Conservation (phyloP, 2,888 invertebrate genomes). For the Adineta ricciae region DNA sequence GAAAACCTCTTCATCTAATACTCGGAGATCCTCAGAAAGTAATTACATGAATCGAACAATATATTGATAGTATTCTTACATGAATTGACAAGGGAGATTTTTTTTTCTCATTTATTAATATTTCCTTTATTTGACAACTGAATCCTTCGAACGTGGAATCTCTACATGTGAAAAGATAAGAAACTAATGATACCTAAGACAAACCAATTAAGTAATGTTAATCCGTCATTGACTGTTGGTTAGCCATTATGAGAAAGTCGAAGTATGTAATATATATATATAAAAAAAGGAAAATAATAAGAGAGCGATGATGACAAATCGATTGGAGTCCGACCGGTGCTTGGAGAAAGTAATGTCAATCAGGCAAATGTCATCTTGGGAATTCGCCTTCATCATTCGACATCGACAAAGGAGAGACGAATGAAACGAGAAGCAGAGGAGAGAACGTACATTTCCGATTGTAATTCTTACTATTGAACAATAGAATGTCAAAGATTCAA, state of each 20-base stretch:
- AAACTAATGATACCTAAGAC: too few species aligned
- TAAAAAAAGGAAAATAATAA: neutral
- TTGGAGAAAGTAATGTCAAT: neutral
- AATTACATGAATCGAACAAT: too few species aligned
- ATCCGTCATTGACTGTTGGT: neutral
- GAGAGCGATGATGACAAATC: neutral
- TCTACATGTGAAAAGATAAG: too few species aligned
- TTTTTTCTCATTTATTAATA: too few species aligned
- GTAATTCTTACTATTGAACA: neutral
- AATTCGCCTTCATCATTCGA: neutral
- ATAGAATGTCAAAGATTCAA: neutral
- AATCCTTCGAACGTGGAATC: too few species aligned
- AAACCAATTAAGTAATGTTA: too few species aligned
- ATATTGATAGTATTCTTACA: too few species aligned
- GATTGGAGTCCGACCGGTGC: neutral
- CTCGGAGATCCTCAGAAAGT: too few species aligned
- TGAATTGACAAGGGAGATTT: too few species aligned
- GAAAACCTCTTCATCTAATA: too few species aligned
- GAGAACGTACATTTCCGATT: neutral
- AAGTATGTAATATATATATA: neutral
- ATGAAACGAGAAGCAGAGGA: neutral
- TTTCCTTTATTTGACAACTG: too few species aligned
- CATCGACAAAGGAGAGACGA: neutral
- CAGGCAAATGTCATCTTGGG: neutral
- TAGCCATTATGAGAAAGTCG: neutral